Conservation (phyloP, 2,888 invertebrate genomes). For the Zeuzera pyrina region DNA sequence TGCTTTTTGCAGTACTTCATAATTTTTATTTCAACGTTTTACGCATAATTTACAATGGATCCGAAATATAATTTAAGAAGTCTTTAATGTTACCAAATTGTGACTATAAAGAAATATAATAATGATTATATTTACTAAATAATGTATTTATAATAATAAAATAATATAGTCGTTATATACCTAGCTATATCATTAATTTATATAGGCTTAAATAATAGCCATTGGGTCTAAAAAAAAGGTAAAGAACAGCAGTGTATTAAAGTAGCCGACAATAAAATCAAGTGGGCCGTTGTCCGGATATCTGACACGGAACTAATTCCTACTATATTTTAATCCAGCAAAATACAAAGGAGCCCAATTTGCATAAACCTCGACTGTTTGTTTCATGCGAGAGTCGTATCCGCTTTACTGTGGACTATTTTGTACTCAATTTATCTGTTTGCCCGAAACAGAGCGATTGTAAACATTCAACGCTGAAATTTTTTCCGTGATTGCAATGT, state of each 20-base stretch:
- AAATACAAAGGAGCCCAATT: constrained; percentile 70
- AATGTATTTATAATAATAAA: no score
- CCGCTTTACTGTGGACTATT: constrained; percentile 58
- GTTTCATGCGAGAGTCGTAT: constrained; percentile 66
- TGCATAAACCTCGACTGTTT: constrained; percentile 70
- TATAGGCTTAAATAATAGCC: no score
- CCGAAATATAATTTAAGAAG: no score
- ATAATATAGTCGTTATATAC: no score
- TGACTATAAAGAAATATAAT: no score
- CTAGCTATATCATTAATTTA: no score
- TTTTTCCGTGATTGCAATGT: no score
- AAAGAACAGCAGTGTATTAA: constrained; percentile 24
- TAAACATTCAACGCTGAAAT: constrained; percentile 30
- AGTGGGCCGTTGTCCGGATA: constrained; percentile 48
- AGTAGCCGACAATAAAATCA: constrained; percentile 51
- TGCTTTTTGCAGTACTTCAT: no score
- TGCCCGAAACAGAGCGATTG: constrained; percentile 33
- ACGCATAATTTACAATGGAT: no score
- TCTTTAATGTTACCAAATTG: no score
- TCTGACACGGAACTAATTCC: constrained; percentile 70
- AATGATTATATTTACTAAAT: no score
- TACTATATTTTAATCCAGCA: constrained; percentile 68
- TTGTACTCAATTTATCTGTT: constrained; percentile 61
- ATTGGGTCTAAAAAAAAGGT: background rate
- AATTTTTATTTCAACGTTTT: no score